phyloP scores from a whole-genome alignment of 1,140 invertebrate genomes.

The Plectrocnemia conspersa region DNA sequence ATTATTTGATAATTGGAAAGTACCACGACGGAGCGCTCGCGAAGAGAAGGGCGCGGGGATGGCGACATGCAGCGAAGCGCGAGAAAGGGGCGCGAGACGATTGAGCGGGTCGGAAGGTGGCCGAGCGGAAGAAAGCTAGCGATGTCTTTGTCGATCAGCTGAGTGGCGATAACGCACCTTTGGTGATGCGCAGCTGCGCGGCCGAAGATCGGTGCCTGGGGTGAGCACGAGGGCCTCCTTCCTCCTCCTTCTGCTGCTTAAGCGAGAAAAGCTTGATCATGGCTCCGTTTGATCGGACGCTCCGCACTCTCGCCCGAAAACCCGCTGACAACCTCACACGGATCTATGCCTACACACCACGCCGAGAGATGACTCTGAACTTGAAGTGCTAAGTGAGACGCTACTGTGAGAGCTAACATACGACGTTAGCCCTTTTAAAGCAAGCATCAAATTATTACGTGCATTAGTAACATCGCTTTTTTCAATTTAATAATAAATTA shows the following conservation, averaged over 20 bases:
- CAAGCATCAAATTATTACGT: no score
- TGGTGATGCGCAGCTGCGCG: slow-evolving; percentile 93
- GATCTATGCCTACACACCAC: no score
- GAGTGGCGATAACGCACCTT: slow-evolving; percentile 64
- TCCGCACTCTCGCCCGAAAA: no score
- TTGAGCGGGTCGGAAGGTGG: neutral
- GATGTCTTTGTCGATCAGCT: no score
- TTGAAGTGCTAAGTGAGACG: no score
- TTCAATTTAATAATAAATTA: no score
- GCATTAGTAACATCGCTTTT: no score
- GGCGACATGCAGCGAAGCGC: neutral
- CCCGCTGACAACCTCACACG: no score
- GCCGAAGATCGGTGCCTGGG: slow-evolving; percentile 89
- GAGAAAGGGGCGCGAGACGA: neutral
- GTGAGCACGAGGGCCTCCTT: slow-evolving; percentile 68
- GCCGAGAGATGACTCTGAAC: no score
- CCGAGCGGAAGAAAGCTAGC: neutral
- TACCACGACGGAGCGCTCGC: neutral
- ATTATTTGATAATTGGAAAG: neutral
- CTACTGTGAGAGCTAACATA: no score
- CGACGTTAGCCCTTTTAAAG: no score
- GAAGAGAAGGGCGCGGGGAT: neutral
- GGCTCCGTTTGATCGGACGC: no score
- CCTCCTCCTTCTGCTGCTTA: slow-evolving; percentile 97
- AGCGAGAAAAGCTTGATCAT: slow-evolving; percentile 98